phyloP scores from a whole-genome alignment of 2,888 invertebrate genomes.

The Synergus japonicus region DNA sequence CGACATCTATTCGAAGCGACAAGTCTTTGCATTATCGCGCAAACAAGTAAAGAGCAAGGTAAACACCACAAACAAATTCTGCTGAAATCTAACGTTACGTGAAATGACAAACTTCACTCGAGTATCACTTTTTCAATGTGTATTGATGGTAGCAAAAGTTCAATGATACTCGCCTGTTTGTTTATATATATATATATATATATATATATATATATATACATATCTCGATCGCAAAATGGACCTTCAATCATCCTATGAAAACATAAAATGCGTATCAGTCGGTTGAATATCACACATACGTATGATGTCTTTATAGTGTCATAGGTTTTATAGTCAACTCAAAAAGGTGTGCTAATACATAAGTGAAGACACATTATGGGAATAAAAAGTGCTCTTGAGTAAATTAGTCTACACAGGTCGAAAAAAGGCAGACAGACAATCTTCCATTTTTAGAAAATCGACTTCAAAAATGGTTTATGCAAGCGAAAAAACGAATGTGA shows the following conservation, averaged over 20 bases:
- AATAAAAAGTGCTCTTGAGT: no score
- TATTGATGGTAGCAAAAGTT: neutral
- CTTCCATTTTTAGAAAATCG: no score
- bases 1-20: neutral
- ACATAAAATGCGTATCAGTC: neutral
- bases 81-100: neutral
- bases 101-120: constrained; percentile 1
- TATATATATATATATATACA: neutral
- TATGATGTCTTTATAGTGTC: no score
- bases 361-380: no score
- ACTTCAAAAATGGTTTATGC: no score
- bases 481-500: no score
- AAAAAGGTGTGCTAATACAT: neutral
- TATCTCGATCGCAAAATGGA: neutral
- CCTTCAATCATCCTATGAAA: neutral
- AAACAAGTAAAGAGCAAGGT: neutral
- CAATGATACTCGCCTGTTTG: no score
- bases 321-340: neutral
- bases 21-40: neutral
- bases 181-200: neutral
- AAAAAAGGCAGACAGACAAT: no score
- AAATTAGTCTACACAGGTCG: no score
- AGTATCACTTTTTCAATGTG: constrained; percentile 2
- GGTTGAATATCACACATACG: neutral
- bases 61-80: neutral